These are phyloP conservation scores for Sebastes vulpes DNA, from an alignment of 2,797 vertebrate genomes.

Conservation along the genomic window DNA sequence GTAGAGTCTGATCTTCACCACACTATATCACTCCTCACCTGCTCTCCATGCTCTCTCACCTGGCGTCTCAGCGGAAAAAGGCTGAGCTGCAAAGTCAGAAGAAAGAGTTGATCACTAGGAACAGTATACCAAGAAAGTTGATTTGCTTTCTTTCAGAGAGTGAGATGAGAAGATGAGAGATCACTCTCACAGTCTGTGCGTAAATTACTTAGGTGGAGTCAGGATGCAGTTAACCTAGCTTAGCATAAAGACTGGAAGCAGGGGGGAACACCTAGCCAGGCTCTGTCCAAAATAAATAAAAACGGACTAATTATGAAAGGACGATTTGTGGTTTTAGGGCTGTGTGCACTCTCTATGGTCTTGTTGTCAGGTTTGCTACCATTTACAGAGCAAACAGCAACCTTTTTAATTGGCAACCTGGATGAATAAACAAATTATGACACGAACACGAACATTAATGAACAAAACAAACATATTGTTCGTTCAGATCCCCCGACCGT, in stretches of 20 bases:
- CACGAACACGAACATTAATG: no score
- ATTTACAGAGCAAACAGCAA: not conserved
- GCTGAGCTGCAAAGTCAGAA: conserved; percentile 15
- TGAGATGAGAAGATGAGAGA: not conserved
- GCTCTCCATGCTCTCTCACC: conserved; percentile 14
- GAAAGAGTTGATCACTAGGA: not conserved
- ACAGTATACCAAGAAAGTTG: not conserved
- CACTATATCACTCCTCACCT: conserved; percentile 5
- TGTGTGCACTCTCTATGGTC: not conserved
- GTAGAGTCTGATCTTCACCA: not conserved
- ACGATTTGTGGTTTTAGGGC: not conserved
- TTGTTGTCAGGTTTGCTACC: not conserved
- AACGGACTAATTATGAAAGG: not conserved
- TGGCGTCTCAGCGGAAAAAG: conserved; percentile 1
- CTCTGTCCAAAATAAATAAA: not conserved
- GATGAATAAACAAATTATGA: not conserved
- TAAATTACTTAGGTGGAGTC: not conserved
- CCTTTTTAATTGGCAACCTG: not conserved
- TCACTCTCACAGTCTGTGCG: not conserved
- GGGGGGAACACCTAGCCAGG: not conserved
- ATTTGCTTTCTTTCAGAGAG: not conserved
- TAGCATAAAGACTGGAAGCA: not conserved
- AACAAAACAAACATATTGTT: no score
- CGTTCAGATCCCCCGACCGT: no score
- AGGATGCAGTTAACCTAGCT: not conserved